Evolutionary conservation across 2,888 invertebrate genomes (phyloP).

Genomic region (Erebia aethiops): DNA sequence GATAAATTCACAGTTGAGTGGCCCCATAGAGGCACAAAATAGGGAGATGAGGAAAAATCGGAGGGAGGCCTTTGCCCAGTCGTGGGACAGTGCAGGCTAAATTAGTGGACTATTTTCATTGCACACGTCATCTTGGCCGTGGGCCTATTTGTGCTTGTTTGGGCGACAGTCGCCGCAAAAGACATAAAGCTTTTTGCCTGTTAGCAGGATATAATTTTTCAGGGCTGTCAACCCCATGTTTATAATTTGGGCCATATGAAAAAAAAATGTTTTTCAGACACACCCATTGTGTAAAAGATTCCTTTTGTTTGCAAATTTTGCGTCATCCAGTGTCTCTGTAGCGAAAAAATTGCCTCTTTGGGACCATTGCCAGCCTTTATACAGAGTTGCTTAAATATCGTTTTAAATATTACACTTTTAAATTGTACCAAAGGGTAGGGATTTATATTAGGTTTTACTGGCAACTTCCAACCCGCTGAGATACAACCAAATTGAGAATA

Average conservation of each 20-base stretch:
- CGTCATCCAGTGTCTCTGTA: slow-evolving; percentile 28
- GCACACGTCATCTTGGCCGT: not conserved
- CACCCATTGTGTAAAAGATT: slow-evolving; percentile 32
- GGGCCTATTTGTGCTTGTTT: slow-evolving; percentile 17
- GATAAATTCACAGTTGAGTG: no score
- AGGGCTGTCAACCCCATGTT: slow-evolving; percentile 41
- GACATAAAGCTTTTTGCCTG: slow-evolving; percentile 35
- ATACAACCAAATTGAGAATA: no score
- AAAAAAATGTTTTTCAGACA: slow-evolving; percentile 32
- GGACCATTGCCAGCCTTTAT: slow-evolving; percentile 36
- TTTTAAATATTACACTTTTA: not conserved
- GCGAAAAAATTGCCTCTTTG: slow-evolving; percentile 38
- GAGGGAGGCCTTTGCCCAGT: no score
- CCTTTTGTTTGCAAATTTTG: slow-evolving; percentile 37
- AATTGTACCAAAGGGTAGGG: slow-evolving; percentile 1
- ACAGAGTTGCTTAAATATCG: slow-evolving; percentile 10
- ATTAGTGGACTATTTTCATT: not conserved
- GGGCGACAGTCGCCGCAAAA: slow-evolving; percentile 24
- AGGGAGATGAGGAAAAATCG: no score
- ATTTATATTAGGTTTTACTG: not conserved
- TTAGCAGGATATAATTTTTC: slow-evolving; percentile 40
- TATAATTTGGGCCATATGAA: slow-evolving; percentile 36
- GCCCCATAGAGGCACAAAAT: no score
- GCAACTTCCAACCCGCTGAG: not conserved
- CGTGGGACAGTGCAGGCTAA: no score